These are phyloP conservation scores for Galleria mellonella DNA, from an alignment of 1,140 invertebrate genomes.

Conservation along the genomic window DNA sequence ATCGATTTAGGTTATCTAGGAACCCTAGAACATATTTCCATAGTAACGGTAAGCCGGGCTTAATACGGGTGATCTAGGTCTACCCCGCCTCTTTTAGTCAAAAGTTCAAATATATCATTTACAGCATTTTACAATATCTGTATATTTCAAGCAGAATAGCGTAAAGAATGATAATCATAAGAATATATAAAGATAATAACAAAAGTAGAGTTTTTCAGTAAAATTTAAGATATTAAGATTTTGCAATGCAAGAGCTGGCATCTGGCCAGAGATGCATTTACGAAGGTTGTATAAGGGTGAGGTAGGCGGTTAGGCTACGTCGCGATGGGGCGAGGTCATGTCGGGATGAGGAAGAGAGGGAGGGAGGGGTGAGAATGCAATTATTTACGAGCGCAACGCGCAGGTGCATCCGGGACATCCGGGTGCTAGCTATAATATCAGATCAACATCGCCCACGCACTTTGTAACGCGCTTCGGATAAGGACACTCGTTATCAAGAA, in stretches of 20 bases:
- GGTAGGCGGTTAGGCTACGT: background rate
- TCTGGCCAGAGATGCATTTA: constrained; percentile 53
- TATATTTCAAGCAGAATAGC: too few species aligned
- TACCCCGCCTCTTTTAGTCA: too few species aligned
- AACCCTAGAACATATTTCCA: too few species aligned
- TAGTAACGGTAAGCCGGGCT: too few species aligned
- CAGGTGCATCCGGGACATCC: constrained; percentile 46
- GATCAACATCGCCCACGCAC: background rate
- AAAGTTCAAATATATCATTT: too few species aligned
- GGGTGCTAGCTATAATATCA: background rate
- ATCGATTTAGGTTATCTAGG: too few species aligned
- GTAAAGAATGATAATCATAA: too few species aligned
- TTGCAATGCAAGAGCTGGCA: constrained; percentile 50
- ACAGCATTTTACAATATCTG: too few species aligned
- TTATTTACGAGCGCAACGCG: constrained; percentile 43
- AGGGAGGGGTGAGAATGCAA: constrained; percentile 14
- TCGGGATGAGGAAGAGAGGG: background rate
- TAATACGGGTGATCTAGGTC: too few species aligned
- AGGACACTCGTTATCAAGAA: background rate
- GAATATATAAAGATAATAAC: too few species aligned
- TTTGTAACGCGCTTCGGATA: background rate
- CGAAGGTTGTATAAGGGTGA: constrained; percentile 39
- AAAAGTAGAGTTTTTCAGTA: too few species aligned
- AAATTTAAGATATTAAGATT: too few species aligned
- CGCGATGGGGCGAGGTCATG: constrained; percentile 4